Evolutionary conservation across 2,113 vertebrate genomes (phyloP), one percentile per base, ranked within the genome.

Genomic region (Chiloscyllium plagiosum): DNA sequence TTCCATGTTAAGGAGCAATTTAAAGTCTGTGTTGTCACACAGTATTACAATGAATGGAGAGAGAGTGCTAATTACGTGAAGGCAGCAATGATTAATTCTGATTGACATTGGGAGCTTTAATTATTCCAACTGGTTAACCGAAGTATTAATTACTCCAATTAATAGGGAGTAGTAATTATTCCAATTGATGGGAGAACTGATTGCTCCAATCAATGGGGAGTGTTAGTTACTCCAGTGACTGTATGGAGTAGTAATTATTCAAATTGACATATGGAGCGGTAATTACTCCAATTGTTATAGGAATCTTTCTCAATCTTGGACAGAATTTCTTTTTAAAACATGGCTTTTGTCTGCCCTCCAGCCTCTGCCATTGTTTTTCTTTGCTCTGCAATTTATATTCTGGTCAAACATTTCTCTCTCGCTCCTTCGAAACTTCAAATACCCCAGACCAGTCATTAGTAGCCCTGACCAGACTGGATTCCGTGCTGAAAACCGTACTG

Each of bases 121-220:
- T 93, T 93, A 93, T 37, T 65, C 56, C 33, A 93, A 47, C 8
- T 68, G 89, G 61, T 66, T 37, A 90, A 90, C 13, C 12, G n/a
- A 93, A 93, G 61, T 93, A 93, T 93, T 93, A 93, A 93, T 93
- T 66, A 93, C 33, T n/a, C 15, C 33, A 66, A 66, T 93, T 93
- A 66, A 93, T 93, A 22, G 19, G 26, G 87, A 92, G 87, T 92
- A 93, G 89, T 66, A 68, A 93, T 93, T 66, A 93, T 66, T 90
- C 15, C 61, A 66, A 37, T 42, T 19, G 29, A 92, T 92, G 33
- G 29, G 89, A 65, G 87, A 37, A 22, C 19, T 93, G 61, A 66
- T 93, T 93, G 65, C 19, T 93, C 10, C 87, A 90, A 42, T 89
- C 61, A 56, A 66, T 66, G 33, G 89, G 33, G 37, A n/a, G 56